phyloP scores from a whole-genome alignment of 2,113 vertebrate species.

The Serinus canaria region DNA sequence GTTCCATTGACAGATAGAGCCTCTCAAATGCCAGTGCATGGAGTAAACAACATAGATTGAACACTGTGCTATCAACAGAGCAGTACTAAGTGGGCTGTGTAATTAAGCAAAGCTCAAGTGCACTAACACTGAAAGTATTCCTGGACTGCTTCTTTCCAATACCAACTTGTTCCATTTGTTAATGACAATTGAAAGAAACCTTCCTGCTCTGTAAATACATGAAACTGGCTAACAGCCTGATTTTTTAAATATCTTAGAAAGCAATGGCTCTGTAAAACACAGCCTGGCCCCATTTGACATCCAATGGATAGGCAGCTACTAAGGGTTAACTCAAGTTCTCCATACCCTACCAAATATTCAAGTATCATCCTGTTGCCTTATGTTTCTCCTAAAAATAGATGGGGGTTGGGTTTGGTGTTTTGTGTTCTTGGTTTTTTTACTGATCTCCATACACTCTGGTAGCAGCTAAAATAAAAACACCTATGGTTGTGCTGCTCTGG shows the following conservation, averaged over 20 bases:
- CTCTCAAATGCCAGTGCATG: neutral
- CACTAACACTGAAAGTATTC: neutral
- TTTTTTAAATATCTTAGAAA: neutral
- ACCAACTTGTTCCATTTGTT: neutral
- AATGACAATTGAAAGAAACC: neutral
- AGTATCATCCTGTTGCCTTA: neutral
- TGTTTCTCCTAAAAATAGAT: neutral
- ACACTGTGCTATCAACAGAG: neutral
- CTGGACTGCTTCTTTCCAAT: neutral
- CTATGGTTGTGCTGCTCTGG: neutral
- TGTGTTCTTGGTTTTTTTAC: neutral
- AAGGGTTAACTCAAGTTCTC: neutral
- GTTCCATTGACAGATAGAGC: neutral
- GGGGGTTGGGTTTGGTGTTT: neutral
- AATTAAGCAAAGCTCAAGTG: neutral
- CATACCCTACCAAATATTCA: neutral
- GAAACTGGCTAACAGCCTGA: neutral
- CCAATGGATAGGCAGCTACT: neutral
- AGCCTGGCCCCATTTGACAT: neutral
- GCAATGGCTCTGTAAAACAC: neutral
- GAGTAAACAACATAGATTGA: neutral
- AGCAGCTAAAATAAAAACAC: neutral
- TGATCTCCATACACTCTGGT: neutral
- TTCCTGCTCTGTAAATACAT: neutral
- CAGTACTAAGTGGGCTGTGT: neutral